Base-by-base conservation (phyloP, 2,888 invertebrate genomes). In the Liopterus haemorrhoidalis region DNA sequence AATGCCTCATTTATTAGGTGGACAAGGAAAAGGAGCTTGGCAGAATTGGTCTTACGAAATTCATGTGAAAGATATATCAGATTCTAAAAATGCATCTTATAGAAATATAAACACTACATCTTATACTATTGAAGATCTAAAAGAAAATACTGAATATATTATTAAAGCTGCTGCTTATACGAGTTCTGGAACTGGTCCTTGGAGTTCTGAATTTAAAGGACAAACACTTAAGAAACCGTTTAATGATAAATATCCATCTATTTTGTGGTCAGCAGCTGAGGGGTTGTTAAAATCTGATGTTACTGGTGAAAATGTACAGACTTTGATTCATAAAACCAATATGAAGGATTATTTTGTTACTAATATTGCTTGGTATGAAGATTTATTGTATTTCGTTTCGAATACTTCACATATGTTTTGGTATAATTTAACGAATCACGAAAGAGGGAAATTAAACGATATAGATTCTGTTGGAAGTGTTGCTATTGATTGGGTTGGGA, bases 401-500 rank as follows among this genome's bases (percentile, higher is more conserved):
- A 85, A 85, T 54, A 77, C 78, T 16, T 82, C 83, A 2, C 77
- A 76, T 15, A 76, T 87, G 1, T 78, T 80, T 62, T 76, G 79
- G 70, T 84, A 82, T 59, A 85, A 88, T 58, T 74, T 77, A 6
- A 81, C 78, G 1, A 75, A 73, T 3, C 75, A 75, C 36, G 64
- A 70, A 31, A 71, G 73, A 38, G 77, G 71, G 0, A 67, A 74
- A 32, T 70, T 86, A 61, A 64, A 69, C 1, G 78, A 81, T 60
- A 75, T 86, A 66, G 78, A 80, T 46, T 80, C 83, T 15, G 85
- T 85, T 1, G 82, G 82, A 1, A 84, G 85, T 57, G 74, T 93
- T 39, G 87, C 89, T 0, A 84, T 90, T 9, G 95, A 95, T 62
- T 92, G 92, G 91, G 80, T 93, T 36, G 91, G 90, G 2, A 80